Evolutionary conservation across 2,888 invertebrate species (phyloP).

Genomic region (Cheilosia variabilis): DNA sequence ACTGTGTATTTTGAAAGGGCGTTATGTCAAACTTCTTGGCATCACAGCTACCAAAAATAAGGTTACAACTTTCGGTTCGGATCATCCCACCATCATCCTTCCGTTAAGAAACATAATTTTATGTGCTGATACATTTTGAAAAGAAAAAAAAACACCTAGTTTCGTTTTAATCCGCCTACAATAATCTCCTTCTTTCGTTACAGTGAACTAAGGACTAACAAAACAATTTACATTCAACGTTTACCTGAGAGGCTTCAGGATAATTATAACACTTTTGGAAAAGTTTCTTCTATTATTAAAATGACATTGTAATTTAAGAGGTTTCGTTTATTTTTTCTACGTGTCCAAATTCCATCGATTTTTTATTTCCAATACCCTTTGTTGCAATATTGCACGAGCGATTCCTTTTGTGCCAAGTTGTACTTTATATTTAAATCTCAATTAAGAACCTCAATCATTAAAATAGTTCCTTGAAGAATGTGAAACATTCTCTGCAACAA

Average conservation of each 20-base stretch:
- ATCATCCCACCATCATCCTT: too few relatives aligned
- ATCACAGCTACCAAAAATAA: too few relatives aligned
- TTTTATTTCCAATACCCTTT: constrained; percentile 12
- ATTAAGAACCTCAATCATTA: constrained; percentile 18
- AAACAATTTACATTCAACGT: constrained; percentile 14
- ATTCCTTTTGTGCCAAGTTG: constrained; percentile 61
- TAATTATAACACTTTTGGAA: constrained; percentile 8
- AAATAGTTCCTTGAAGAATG: constrained; percentile 51
- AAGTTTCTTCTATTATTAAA: constrained; percentile 22
- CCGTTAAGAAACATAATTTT: too few relatives aligned
- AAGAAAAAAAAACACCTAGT: too few relatives aligned
- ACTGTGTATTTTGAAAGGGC: too few relatives aligned
- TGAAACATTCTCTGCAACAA: constrained; percentile 19
- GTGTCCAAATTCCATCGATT: constrained; percentile 24
- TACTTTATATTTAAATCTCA: constrained; percentile 42
- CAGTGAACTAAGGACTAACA: constrained; percentile 32
- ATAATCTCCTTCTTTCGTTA: constrained; percentile 8
- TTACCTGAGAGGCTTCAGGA: constrained; percentile 47
- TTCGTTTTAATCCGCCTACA: too few relatives aligned
- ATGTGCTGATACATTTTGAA: too few relatives aligned
- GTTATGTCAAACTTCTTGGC: too few relatives aligned
- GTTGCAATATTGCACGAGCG: constrained; percentile 20
- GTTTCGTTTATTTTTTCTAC: constrained; percentile 9
- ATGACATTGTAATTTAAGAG: constrained; percentile 44
- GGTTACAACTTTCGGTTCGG: too few relatives aligned